These are phyloP conservation scores for Cordilura impudica DNA, from an alignment of 2,888 invertebrate genomes.

Conservation along the genomic window DNA sequence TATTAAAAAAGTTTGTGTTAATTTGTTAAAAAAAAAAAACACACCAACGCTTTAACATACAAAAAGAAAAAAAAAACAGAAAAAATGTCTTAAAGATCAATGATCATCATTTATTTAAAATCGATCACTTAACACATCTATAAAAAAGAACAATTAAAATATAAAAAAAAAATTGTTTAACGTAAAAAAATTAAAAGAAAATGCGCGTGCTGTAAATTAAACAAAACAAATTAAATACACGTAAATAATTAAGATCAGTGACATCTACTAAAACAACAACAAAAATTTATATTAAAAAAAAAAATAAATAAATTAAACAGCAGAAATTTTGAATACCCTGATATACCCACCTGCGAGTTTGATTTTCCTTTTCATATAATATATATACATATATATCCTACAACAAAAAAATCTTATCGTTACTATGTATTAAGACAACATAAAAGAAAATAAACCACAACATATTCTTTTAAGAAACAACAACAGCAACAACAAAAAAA, in stretches of 20 bases:
- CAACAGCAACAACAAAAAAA: not conserved
- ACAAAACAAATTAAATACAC: constrained; percentile 4
- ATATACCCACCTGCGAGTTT: constrained; percentile 51
- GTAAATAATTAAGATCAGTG: constrained; percentile 42
- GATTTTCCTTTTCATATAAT: too few species aligned
- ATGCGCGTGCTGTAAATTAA: constrained; percentile 44
- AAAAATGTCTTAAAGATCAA: constrained; percentile 38
- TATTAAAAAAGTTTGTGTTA: constrained; percentile 8
- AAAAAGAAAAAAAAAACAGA: constrained; percentile 12
- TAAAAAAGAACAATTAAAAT: not conserved
- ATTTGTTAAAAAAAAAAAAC: constrained; percentile 20
- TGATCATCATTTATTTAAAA: constrained; percentile 40
- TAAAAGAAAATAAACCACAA: not conserved
- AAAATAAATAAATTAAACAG: not conserved
- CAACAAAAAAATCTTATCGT: not conserved
- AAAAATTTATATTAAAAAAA: constrained; percentile 2
- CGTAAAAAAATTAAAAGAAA: constrained; percentile 1
- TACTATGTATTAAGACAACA: not conserved
- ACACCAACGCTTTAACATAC: not conserved
- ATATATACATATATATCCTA: not conserved
- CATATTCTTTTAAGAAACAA: constrained; percentile 8
- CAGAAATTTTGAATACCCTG: not conserved
- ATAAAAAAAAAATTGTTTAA: constrained; percentile 1
- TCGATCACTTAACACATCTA: constrained; percentile 25
- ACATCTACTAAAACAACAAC: constrained; percentile 31